Evolutionary conservation across 2,888 invertebrate species (phyloP).

Genomic region (Dryobotodes eremita): DNA sequence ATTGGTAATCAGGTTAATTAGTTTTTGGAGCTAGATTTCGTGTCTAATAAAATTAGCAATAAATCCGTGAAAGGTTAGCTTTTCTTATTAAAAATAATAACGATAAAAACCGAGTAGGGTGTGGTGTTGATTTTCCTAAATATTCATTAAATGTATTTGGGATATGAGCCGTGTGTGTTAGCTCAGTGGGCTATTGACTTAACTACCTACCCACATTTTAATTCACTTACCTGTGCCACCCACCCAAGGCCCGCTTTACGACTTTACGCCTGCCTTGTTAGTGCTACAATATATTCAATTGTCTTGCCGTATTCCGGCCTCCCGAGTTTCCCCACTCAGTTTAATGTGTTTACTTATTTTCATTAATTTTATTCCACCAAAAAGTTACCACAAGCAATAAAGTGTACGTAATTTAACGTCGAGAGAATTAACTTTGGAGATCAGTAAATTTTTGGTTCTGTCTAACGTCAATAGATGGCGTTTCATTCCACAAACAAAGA

Average conservation of each 20-base stretch:
- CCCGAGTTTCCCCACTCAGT: conserved; percentile 67
- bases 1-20: conserved; percentile 13
- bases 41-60: not conserved
- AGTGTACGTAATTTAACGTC: conserved; percentile 60
- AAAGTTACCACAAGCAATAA: conserved; percentile 64
- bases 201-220: conserved; percentile 68
- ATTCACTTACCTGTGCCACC: conserved; percentile 76
- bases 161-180: conserved; percentile 40
- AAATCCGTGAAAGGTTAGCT: not conserved
- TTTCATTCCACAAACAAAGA: conserved; percentile 38
- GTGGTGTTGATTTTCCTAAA: conserved; percentile 24
- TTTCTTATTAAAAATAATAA: not conserved
- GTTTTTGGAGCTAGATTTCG: not conserved
- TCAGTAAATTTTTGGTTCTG: conserved; percentile 60
- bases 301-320: conserved; percentile 65
- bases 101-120: not conserved
- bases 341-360: conserved; percentile 73
- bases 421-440: conserved; percentile 58
- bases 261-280: conserved; percentile 70
- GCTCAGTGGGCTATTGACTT: conserved; percentile 49
- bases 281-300: conserved; percentile 74
- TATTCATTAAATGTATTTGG: conserved; percentile 34
- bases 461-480: conserved; percentile 52
- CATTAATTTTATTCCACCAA: conserved; percentile 67
- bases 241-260: conserved; percentile 71